Conservation (phyloP, 2,113 vertebrate species). For the Phalacrocorax brasilianus region DNA sequence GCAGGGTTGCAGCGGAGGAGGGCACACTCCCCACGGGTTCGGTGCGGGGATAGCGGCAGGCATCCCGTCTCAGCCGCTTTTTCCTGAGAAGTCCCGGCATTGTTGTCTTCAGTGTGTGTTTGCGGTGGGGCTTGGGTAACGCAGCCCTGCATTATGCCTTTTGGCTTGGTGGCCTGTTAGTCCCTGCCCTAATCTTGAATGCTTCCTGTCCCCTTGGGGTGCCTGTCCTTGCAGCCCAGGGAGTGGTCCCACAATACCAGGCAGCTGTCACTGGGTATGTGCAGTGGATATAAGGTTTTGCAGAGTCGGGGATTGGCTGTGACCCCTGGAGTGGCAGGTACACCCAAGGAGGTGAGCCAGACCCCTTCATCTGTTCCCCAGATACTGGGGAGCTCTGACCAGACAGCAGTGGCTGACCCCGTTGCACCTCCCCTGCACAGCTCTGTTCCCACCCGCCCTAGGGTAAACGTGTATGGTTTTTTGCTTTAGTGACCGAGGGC, state of each 20-base stretch:
- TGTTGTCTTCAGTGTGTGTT: fast-evolving
- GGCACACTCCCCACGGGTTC: neutral
- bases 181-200: neutral
- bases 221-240: neutral
- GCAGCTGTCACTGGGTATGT: neutral
- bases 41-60: neutral
- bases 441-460: neutral
- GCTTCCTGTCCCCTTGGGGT: fast-evolving
- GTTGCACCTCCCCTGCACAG: neutral
- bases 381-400: neutral
- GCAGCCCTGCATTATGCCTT: neutral
- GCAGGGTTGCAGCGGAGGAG: fast-evolving
- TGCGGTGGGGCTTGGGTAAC: neutral
- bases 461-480: fast-evolving
- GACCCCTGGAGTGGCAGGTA: neutral
- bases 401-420: fast-evolving
- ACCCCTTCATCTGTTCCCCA: neutral
- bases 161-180: neutral
- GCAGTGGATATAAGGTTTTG: neutral
- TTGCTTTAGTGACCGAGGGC: neutral
- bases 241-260: neutral
- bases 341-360: neutral
- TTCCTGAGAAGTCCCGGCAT: neutral
- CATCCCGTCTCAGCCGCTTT: fast-evolving
- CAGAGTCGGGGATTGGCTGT: fast-evolving